Conservation (phyloP, 2,797 vertebrate species). For the Pelodytes ibericus region DNA sequence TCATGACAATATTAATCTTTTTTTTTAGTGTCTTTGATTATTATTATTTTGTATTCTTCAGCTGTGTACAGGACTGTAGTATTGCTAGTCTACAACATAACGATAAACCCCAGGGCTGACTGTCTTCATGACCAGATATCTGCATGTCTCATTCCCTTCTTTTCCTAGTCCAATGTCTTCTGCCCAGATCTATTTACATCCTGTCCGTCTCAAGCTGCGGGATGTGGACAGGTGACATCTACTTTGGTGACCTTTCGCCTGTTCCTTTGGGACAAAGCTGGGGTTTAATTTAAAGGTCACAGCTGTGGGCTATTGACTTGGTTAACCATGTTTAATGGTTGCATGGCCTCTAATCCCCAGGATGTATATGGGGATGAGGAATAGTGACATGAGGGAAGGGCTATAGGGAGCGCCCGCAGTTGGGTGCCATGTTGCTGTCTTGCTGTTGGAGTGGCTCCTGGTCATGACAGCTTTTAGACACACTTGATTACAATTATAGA, state of each 20-base stretch:
- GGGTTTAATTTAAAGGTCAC: constrained; percentile 43
- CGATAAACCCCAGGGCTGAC: too few species aligned
- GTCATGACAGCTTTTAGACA: constrained; percentile 56
- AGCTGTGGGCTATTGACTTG: constrained; percentile 7
- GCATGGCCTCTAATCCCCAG: constrained; percentile 14
- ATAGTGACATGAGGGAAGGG: neutral
- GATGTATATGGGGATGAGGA: constrained; percentile 11
- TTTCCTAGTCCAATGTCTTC: neutral
- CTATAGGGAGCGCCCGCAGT: neutral
- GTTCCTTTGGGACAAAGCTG: constrained; percentile 23
- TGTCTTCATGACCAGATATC: too few species aligned
- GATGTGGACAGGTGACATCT: constrained; percentile 37
- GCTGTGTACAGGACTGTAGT: too few species aligned
- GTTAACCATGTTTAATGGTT: constrained; percentile 22
- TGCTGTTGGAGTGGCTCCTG: constrained; percentile 48
- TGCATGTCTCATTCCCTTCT: neutral
- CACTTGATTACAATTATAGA: constrained; percentile 58
- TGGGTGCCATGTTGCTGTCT: constrained; percentile 51
- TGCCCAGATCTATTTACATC: constrained; percentile 17
- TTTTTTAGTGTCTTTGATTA: too few species aligned
- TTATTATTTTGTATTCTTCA: too few species aligned
- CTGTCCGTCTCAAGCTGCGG: neutral
- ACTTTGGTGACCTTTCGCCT: constrained; percentile 51
- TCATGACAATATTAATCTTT: too few species aligned
- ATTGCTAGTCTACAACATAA: too few species aligned